A percentile compares a stretch with the other conserved stretches of the same genome.
Evolutionary conservation across 1,140 invertebrate genomes (phyloP).

Genomic region (Platorchestia sp.): DNA sequence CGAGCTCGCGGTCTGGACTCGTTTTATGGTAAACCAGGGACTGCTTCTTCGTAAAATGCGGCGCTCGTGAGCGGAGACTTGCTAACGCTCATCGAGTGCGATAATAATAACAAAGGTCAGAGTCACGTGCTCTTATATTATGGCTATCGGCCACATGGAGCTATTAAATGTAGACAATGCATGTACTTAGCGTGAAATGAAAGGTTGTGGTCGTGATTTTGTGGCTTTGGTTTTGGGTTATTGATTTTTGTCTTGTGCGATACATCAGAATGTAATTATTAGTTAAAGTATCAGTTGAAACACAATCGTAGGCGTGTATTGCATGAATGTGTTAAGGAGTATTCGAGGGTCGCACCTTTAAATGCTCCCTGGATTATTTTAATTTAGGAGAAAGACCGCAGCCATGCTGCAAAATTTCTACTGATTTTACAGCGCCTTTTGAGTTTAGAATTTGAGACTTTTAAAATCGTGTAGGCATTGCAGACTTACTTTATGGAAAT

Average conservation of each 20-base stretch:
- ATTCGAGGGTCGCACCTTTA: too few species aligned
- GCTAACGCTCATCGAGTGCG: neutral
- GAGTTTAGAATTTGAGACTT: too few species aligned
- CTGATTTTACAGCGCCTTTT: too few species aligned
- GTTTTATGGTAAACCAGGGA: neutral
- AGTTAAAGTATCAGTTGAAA: too few species aligned
- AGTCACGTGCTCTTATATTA: neutral
- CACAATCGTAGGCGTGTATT: too few species aligned
- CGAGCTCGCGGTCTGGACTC: neutral
- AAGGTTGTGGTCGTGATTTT: neutral
- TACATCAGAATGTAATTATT: too few species aligned
- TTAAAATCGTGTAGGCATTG: too few species aligned
- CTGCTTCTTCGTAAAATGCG: neutral
- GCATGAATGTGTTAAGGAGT: too few species aligned
- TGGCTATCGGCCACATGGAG: neutral
- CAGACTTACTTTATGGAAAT: too few species aligned
- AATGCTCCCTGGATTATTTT: too few species aligned
- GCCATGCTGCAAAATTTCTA: too few species aligned
- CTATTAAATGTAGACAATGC: neutral
- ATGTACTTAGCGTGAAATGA: neutral
- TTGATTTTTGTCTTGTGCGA: neutral
- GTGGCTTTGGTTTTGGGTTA: neutral
- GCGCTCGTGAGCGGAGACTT: neutral
- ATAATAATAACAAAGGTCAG: neutral
- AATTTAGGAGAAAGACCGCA: too few species aligned